These are phyloP conservation scores for Microcebus murinus DNA, from an alignment of 2,113 vertebrate genomes.

Conservation along the genomic window DNA sequence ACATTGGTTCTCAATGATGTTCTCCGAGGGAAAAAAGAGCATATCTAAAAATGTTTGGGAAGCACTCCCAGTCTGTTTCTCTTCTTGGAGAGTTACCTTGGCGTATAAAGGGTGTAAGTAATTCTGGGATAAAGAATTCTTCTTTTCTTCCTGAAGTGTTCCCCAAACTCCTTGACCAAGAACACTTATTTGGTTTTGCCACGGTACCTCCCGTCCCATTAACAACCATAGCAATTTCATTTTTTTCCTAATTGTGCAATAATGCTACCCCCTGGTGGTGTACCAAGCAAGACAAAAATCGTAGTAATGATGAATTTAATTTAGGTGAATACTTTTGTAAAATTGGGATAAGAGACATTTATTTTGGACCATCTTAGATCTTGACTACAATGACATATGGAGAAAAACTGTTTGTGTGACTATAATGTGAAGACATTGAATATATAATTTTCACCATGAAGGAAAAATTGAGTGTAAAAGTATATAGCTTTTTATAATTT, in stretches of 20 bases:
- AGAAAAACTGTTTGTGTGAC: neutral
- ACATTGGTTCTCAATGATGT: too few species aligned
- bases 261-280: slow-evolving; percentile 24
- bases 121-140: neutral
- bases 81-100: neutral
- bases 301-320: neutral
- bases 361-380: neutral
- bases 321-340: neutral
- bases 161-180: neutral
- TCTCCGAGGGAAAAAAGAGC: neutral
- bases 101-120: neutral
- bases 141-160: neutral
- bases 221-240: neutral
- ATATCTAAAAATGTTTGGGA: neutral
- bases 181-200: neutral
- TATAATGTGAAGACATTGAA: neutral
- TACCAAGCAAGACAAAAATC: neutral
- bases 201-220: neutral
- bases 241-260: neutral
- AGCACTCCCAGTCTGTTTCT: accelerated
- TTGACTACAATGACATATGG: neutral
- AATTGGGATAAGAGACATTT: neutral
- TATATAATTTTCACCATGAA: neutral
- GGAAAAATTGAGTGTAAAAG: neutral
- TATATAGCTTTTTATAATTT: neutral